These are phyloP conservation scores for Pasiphila rectangulata DNA, from an alignment of 2,888 invertebrate species.

Conservation along the genomic window DNA sequence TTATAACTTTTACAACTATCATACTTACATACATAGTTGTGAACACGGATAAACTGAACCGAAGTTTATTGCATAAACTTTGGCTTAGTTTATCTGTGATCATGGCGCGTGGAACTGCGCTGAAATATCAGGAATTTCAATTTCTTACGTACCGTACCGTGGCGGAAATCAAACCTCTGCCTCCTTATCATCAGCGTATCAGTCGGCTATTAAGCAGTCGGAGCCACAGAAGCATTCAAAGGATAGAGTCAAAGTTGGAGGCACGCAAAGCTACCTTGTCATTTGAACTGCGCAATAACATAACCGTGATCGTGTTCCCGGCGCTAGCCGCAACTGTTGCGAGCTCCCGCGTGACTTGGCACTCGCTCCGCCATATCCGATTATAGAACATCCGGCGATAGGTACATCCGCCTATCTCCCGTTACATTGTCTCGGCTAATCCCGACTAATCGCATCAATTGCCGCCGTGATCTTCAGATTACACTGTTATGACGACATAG, in stretches of 20 bases:
- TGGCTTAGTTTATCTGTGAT: no score
- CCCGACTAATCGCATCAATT: slow-evolving; percentile 24
- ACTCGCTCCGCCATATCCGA: not conserved
- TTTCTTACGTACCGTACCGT: no score
- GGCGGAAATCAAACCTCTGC: no score
- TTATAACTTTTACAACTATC: not conserved
- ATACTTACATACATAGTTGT: not conserved
- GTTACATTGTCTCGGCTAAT: slow-evolving; percentile 18
- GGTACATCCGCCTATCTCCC: slow-evolving; percentile 16
- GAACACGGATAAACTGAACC: no score
- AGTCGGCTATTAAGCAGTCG: no score
- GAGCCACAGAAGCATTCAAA: no score
- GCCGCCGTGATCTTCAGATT: slow-evolving; percentile 14
- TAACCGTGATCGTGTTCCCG: not conserved
- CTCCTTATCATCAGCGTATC: no score
- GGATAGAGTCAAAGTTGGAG: no score
- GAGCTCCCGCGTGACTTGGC: not conserved
- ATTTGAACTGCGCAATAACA: not conserved
- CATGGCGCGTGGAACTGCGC: no score
- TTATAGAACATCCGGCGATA: not conserved
- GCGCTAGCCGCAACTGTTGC: not conserved
- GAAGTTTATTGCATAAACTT: no score
- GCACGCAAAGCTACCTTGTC: no score
- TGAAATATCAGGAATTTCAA: no score
- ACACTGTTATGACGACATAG: not conserved